These are phyloP conservation scores for Alcedo atthis DNA, from an alignment of 2,797 vertebrate species.

Conservation along the genomic window DNA sequence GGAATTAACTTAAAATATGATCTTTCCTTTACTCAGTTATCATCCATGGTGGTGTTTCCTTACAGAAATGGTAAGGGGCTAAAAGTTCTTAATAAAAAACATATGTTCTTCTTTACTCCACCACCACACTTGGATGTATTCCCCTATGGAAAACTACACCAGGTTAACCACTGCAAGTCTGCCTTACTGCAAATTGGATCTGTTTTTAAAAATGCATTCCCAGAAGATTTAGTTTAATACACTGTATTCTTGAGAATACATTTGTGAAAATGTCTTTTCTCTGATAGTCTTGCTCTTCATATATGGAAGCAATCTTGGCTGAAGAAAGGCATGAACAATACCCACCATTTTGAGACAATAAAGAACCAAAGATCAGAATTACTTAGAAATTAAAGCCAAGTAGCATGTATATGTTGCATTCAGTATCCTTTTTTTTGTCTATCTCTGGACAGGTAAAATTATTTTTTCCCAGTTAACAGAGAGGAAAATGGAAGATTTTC, in stretches of 20 bases:
- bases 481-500: neutral
- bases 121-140: conserved; percentile 65
- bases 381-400: neutral
- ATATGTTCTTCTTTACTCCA: conserved; percentile 72
- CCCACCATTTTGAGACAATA: neutral
- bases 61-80: conserved; percentile 73
- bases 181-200: conserved; percentile 65
- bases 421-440: neutral
- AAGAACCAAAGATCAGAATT: neutral
- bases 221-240: conserved; percentile 56
- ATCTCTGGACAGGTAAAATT: neutral
- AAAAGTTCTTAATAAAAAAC: conserved; percentile 76
- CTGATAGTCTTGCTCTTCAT: conserved; percentile 44
- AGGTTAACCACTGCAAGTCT: conserved; percentile 67
- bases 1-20: conserved; percentile 65
- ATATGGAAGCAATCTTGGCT: conserved; percentile 39
- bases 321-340: conserved; percentile 1
- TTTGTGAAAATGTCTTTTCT: conserved; percentile 49
- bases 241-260: conserved; percentile 67
- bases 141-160: conserved; percentile 59
- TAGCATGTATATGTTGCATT: neutral
- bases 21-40: conserved; percentile 71
- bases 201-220: conserved; percentile 55
- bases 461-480: neutral
- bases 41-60: conserved; percentile 67